Conservation (phyloP, 1,140 invertebrate species). For the Odontomachus brunneus region DNA sequence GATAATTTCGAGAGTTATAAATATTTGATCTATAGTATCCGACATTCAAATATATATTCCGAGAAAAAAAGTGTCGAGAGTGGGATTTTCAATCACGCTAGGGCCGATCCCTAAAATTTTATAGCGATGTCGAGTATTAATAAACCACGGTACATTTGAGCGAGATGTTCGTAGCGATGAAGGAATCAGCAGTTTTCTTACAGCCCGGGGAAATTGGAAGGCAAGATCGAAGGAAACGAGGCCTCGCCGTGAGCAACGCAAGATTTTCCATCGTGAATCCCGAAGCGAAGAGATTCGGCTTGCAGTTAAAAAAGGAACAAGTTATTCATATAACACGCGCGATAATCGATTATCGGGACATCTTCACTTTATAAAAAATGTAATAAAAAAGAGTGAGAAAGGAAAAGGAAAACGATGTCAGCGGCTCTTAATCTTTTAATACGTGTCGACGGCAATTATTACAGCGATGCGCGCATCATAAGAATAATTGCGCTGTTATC, state of each 20-base stretch:
- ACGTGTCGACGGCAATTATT: no score
- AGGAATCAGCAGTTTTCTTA: constrained; percentile 56
- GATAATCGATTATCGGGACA: background rate
- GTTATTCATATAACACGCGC: background rate
- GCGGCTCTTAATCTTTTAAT: no score
- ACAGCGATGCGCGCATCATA: no score
- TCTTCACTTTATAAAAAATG: no score
- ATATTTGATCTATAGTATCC: background rate
- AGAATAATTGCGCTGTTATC: no score
- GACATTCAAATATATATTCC: constrained; percentile 24
- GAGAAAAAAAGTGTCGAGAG: constrained; percentile 17
- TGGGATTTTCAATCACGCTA: constrained; percentile 11
- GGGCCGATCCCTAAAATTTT: constrained; percentile 38
- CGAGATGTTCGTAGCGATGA: constrained; percentile 44
- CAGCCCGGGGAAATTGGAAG: constrained; percentile 46
- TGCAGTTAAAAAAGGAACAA: no score
- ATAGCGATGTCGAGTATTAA: constrained; percentile 41
- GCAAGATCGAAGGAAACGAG: constrained; percentile 34
- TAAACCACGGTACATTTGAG: constrained; percentile 44
- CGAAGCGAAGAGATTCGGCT: background rate
- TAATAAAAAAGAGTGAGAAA: no score
- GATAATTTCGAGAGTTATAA: constrained; percentile 14
- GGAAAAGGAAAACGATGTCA: no score
- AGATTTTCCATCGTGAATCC: constrained; percentile 4
- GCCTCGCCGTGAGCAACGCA: constrained; percentile 19